phyloP scores from a whole-genome alignment of 2,113 vertebrate genomes.

The Ptilonorhynchus violaceus region DNA sequence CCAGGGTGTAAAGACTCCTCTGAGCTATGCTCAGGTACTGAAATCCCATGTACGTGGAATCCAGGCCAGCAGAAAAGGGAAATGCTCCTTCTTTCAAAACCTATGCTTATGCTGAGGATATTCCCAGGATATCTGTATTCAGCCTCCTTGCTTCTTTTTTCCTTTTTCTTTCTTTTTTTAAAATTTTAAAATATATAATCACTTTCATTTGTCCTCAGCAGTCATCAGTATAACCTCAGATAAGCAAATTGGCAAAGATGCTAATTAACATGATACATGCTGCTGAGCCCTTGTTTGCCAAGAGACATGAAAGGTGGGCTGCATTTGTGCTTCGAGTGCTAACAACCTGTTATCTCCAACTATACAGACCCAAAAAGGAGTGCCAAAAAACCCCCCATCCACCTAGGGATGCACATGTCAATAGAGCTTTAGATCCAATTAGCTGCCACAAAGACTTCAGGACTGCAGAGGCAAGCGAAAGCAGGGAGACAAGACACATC shows the following conservation, averaged over 20 bases:
- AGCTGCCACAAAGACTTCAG: constrained; percentile 14
- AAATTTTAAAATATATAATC: neutral
- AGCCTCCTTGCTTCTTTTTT: neutral
- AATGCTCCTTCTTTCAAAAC: neutral
- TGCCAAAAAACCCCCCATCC: neutral
- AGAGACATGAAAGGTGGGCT: neutral
- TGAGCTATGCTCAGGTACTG: neutral
- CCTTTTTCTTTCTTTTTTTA: too few species aligned
- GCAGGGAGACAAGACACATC: neutral
- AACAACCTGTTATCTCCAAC: constrained; percentile 12
- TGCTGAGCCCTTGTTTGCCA: neutral
- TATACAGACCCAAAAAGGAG: neutral
- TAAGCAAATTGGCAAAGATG: neutral
- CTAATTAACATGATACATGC: neutral
- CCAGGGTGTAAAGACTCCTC: neutral
- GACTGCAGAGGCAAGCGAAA: neutral
- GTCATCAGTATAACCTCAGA: neutral
- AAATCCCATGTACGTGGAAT: neutral
- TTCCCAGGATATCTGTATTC: neutral
- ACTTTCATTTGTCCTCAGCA: neutral
- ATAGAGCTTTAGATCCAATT: neutral
- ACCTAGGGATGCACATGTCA: neutral
- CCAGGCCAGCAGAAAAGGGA: neutral
- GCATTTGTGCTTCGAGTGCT: neutral
- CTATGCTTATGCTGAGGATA: neutral